Percentiles rank a stretch among this genome's conserved stretches.
Conservation (phyloP, 2,113 vertebrate species). For the Prolemur simus region DNA sequence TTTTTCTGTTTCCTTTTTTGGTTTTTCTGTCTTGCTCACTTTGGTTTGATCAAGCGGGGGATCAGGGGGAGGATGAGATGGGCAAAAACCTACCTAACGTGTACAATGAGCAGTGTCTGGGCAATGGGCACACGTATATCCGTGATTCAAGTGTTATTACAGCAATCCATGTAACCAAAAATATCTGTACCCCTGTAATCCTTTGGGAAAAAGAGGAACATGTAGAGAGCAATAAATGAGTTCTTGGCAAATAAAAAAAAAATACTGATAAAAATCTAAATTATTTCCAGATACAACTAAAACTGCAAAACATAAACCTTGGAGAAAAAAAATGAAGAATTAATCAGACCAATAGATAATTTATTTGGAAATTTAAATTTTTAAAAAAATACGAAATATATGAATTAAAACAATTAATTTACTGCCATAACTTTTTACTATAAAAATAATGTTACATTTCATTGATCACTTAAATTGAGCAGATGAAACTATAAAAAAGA, state of each 20-base stretch:
- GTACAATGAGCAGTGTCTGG: no score
- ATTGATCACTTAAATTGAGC: constrained; percentile 29
- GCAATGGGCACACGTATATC: no score
- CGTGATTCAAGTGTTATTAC: no score
- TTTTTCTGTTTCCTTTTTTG: neutral
- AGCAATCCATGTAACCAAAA: no score
- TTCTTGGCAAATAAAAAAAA: no score
- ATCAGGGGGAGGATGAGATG: no score
- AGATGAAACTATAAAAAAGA: neutral
- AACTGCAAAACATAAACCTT: neutral
- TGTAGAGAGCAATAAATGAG: no score
- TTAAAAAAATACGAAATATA: neutral
- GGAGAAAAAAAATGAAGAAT: neutral
- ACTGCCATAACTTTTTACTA: neutral
- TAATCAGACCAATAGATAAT: neutral
- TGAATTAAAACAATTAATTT: neutral
- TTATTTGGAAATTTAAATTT: neutral
- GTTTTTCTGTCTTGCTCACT: neutral
- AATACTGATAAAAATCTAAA: neutral
- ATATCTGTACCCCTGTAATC: no score
- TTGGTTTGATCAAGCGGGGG: no score
- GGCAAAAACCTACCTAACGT: no score
- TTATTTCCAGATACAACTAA: neutral
- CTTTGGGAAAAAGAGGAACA: no score
- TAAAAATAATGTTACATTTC: neutral